Conservation (phyloP, 2,113 vertebrate genomes). For the Neolamprologus falcicula region DNA sequence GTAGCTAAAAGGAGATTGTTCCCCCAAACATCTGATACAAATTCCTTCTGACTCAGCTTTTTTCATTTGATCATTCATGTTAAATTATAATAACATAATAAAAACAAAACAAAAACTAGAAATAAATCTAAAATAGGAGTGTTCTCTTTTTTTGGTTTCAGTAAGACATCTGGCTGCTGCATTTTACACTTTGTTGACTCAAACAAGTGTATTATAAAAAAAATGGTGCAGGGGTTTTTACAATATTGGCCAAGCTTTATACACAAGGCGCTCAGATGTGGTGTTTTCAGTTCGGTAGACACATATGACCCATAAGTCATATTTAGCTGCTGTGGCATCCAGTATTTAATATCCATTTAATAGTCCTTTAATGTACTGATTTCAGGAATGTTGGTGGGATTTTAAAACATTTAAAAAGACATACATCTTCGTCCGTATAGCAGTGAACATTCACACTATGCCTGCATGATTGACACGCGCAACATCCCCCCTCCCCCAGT, state of each 20-base stretch:
- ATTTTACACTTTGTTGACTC: background rate
- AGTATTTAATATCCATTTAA: background rate
- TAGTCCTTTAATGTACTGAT: background rate
- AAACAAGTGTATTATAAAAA: background rate
- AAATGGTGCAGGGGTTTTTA: accelerated
- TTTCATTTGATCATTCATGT: background rate
- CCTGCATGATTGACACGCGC: background rate
- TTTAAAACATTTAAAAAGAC: background rate
- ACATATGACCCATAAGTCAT: background rate
- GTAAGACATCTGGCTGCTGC: background rate
- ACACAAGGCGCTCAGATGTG: background rate
- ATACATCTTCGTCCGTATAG: accelerated
- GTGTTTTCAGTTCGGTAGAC: background rate
- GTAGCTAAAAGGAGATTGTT: background rate
- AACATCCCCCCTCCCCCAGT: background rate
- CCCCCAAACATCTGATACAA: background rate
- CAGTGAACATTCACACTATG: background rate
- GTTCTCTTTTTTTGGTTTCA: background rate
- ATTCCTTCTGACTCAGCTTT: background rate
- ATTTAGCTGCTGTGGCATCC: background rate
- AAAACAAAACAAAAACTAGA: background rate
- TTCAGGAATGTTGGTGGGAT: background rate
- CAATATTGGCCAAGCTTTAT: background rate
- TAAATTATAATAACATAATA: background rate
- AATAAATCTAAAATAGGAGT: background rate